Base-by-base conservation (phyloP, 2,113 vertebrate genomes). In the Martes martes region DNA sequence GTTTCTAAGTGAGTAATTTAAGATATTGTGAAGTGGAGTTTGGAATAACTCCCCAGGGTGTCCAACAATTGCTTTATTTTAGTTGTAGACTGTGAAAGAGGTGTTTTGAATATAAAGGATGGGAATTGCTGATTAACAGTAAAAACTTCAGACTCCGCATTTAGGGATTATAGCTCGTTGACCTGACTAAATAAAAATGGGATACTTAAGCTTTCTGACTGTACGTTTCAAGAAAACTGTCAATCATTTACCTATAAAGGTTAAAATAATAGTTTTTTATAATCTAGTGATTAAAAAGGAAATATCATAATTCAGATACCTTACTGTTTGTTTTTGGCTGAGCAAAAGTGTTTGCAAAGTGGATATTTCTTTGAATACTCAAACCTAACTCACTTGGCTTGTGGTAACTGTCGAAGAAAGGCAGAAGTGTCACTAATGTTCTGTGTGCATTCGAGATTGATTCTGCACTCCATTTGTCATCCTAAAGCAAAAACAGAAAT, bases 1-100 rank as follows among this genome's bases (percentile, higher is more conserved):
- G 74, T 89, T 96, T 88, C 18, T 89, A 57, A 98, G 78, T 94
- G 95, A 94, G 36, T 83, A 67, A 61, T 95, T 57, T 89, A 92
- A 85, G 69, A 69, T 79, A 83, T 26, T 76, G 18, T 78, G 45
- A 57, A 91, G 47, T 52, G 18, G 26, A 65, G 55, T 85, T 96
- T 93, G 89, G 52, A 95, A 42, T 67, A 91, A 92, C 19, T 84
- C 55, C n/a, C 76, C 14, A 42, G 24, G 9, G 5, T 81, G 74
- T 87, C 71, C 71, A 95, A 31, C n/a, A 65, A 16, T 90, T 82
- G 31, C 63, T 91, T 94, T 69, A 50, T 91, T 96, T 98, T 92
- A 90, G 61, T 94, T 89, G 45, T 81, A 59, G 69, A 33, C 24
- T 16, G 79, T 11, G 42, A 88, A 94, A 55, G 26, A 78, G 19